Conservation (phyloP, 1,140 invertebrate species). For the Temnothorax longispinosus region DNA sequence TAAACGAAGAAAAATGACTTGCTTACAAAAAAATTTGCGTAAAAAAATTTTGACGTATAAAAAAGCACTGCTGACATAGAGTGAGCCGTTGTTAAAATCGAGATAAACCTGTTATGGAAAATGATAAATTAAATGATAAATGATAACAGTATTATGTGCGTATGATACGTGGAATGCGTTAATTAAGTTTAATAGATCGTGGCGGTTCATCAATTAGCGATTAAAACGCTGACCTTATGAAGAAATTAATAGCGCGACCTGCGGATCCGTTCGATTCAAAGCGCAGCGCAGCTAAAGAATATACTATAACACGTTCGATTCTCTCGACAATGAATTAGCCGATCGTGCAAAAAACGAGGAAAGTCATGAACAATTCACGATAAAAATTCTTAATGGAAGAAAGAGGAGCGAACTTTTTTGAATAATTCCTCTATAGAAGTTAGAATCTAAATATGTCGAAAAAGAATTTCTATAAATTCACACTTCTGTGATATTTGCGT, state of each 20-base stretch:
- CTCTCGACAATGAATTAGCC: background rate
- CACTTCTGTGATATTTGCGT: too few relatives aligned
- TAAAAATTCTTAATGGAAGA: too few relatives aligned
- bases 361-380: too few relatives aligned
- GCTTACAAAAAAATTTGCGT: background rate
- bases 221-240: constrained; percentile 17
- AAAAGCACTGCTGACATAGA: background rate
- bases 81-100: background rate
- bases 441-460: too few relatives aligned
- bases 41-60: too few relatives aligned
- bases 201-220: background rate
- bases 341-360: background rate
- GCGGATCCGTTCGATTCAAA: background rate
- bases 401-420: too few relatives aligned
- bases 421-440: too few relatives aligned
- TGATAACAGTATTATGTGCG: background rate
- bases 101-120: background rate
- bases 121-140: background rate
- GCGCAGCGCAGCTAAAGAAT: background rate
- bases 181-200: constrained; percentile 34
- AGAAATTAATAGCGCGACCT: background rate
- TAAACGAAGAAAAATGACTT: background rate
- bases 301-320: background rate
- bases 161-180: background rate
- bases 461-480: too few relatives aligned